These are phyloP conservation scores for Sitta europaea DNA, from an alignment of 2,113 vertebrate genomes.

Conservation along the genomic window DNA sequence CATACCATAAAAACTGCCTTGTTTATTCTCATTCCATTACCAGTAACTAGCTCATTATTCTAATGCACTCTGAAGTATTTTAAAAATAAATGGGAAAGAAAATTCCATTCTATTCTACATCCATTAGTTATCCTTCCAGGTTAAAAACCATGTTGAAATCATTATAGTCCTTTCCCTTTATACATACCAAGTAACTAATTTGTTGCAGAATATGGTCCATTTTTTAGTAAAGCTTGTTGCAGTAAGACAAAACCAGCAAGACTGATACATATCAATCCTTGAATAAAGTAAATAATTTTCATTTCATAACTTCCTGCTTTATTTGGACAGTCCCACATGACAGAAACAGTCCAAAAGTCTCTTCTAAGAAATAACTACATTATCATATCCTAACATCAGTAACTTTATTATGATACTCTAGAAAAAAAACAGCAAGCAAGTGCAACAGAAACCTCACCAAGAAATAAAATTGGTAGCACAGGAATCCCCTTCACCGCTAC, in stretches of 20 bases:
- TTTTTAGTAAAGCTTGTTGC: not conserved
- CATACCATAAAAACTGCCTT: not conserved
- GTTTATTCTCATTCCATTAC: slow-evolving; percentile 49
- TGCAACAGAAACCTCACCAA: not conserved
- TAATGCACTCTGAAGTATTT: slow-evolving; percentile 47
- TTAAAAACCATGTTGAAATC: not conserved
- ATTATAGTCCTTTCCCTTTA: not conserved
- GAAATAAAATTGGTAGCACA: not conserved
- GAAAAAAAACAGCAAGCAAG: not conserved
- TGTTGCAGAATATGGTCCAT: not conserved
- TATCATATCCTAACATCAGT: not conserved
- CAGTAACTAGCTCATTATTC: slow-evolving; percentile 47
- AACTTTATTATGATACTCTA: not conserved
- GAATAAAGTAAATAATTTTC: not conserved
- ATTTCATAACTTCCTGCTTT: not conserved
- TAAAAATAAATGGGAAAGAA: slow-evolving; percentile 23
- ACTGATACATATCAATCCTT: not conserved
- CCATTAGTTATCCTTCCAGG: slow-evolving; percentile 10
- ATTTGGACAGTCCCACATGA: not conserved
- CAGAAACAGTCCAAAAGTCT: not conserved
- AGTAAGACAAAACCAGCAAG: not conserved
- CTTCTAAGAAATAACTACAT: not conserved
- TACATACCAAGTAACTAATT: not conserved
- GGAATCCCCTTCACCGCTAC: not conserved
- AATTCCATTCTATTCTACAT: not conserved